A percentile compares a stretch with the other conserved stretches of the same genome.
phyloP scores from a whole-genome alignment of 2,797 vertebrate species.

The Lepus oiostolus region DNA sequence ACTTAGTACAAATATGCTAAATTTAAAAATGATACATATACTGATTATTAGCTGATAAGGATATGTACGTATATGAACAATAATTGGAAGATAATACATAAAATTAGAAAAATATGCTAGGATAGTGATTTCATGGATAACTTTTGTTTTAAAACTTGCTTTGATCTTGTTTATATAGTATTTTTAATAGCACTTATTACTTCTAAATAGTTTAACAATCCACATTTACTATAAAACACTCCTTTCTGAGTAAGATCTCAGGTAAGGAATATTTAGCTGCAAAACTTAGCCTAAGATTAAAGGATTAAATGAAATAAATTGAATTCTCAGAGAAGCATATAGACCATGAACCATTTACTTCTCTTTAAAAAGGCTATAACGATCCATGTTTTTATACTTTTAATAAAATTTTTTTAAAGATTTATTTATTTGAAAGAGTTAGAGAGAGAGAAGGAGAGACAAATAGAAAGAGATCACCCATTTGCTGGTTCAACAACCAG shows the following conservation, averaged over 20 bases:
- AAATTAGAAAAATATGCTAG: not conserved
- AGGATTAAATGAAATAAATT: not conserved
- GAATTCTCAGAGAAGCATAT: not conserved
- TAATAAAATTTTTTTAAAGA: too few relatives aligned
- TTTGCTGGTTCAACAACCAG: too few relatives aligned
- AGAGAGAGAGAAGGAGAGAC: too few relatives aligned
- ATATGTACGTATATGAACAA: not conserved
- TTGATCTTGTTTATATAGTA: not conserved
- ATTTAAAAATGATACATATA: not conserved
- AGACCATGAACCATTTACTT: not conserved
- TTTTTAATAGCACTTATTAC: not conserved
- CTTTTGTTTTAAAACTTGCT: constrained; percentile 29
- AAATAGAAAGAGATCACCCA: too few relatives aligned
- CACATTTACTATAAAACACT: not conserved
- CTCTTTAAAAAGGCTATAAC: not conserved
- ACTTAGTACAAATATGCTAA: not conserved
- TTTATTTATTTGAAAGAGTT: too few relatives aligned
- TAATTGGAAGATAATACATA: not conserved
- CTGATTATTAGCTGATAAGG: not conserved
- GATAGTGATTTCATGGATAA: not conserved
- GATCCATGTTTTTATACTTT: not conserved
- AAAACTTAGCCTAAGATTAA: constrained; percentile 41
- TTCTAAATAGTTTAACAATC: not conserved
- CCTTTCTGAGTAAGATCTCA: constrained; percentile 46
- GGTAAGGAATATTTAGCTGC: not conserved